Conservation (phyloP, 2,797 vertebrate genomes). For the Acanthurus lineatus region DNA sequence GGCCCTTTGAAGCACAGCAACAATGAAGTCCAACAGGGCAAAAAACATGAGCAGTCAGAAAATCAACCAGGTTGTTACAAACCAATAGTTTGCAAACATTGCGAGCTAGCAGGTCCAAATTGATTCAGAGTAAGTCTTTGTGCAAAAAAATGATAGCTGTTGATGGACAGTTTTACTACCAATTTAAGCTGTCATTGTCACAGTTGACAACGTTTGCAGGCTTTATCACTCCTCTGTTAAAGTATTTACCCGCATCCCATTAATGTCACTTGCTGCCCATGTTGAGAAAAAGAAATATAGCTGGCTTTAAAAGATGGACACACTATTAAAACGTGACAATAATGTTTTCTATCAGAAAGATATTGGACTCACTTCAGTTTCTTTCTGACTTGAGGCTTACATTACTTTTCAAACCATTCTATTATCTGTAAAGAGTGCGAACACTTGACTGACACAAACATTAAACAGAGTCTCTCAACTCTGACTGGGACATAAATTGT, state of each 20-base stretch:
- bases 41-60: too few relatives aligned
- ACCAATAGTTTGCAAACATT: too few relatives aligned
- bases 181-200: too few relatives aligned
- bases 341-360: neutral
- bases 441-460: neutral
- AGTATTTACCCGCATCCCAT: neutral
- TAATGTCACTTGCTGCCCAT: neutral
- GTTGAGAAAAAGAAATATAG: neutral
- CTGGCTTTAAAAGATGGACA: neutral
- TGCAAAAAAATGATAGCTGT: too few relatives aligned
- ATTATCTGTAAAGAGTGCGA: neutral
- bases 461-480: neutral
- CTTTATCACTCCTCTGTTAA: neutral
- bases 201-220: too few relatives aligned
- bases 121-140: too few relatives aligned
- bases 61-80: too few relatives aligned
- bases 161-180: too few relatives aligned
- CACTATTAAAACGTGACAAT: neutral
- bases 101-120: too few relatives aligned
- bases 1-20: too few relatives aligned
- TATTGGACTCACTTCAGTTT: slow-evolving; percentile 4
- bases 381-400: neutral
- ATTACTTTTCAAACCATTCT: neutral
- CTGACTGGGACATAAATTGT: neutral
- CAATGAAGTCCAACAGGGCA: too few relatives aligned